Conservation (phyloP, 1,140 invertebrate species). For the Meloidogyne floridensis region DNA sequence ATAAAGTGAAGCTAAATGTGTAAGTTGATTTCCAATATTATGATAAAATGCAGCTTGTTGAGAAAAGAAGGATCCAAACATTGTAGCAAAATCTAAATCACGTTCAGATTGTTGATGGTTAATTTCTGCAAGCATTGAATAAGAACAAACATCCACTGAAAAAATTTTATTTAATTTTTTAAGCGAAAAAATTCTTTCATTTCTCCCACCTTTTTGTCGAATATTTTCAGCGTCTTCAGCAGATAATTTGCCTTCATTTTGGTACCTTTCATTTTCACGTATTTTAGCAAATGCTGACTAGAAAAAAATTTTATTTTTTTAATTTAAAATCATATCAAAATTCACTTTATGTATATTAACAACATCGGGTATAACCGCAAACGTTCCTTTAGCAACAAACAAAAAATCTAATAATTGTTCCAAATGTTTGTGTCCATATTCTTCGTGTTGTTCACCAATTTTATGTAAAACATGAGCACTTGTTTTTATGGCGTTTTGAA, state of each 20-base stretch:
- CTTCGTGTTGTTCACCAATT: constrained; percentile 84
- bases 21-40: constrained; percentile 69
- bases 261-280: constrained; percentile 81
- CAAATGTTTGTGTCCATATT: constrained; percentile 86
- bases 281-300: constrained; percentile 82
- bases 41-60: constrained; percentile 90
- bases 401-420: constrained; percentile 84
- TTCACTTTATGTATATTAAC: constrained; percentile 80
- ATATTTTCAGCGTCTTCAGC: constrained; percentile 79
- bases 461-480: constrained; percentile 88
- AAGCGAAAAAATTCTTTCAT: constrained; percentile 75
- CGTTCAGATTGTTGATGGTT: constrained; percentile 73
- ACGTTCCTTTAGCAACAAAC: constrained; percentile 88
- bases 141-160: background rate
- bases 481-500: constrained; percentile 81
- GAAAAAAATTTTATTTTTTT: constrained; percentile 50
- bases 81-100: constrained; percentile 28
- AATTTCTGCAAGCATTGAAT: constrained; percentile 78
- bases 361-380: constrained; percentile 82
- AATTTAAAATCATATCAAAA: background rate
- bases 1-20: constrained; percentile 40
- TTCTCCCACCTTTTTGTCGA: constrained; percentile 77
- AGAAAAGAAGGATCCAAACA: constrained; percentile 81
- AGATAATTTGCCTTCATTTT: constrained; percentile 81
- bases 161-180: no score